Conservation (phyloP, 2,113 vertebrate genomes). For the Nibea albiflora region DNA sequence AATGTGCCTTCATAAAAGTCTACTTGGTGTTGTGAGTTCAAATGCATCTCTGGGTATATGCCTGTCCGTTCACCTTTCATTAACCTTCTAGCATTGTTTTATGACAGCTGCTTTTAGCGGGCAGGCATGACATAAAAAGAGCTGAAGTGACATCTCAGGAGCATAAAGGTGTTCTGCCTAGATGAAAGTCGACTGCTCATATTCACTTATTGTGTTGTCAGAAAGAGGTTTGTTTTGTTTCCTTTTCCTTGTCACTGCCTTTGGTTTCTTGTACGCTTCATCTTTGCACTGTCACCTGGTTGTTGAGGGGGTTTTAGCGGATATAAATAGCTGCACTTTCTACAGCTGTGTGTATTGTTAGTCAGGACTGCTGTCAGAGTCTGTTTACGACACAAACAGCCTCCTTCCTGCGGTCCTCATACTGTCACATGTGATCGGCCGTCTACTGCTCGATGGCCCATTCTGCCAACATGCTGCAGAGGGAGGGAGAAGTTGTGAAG, state of each 20-base stretch:
- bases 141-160: slow-evolving; percentile 45
- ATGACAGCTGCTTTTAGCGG: slow-evolving; percentile 39
- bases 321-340: slow-evolving; percentile 81
- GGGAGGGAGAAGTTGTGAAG: slow-evolving; percentile 56
- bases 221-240: slow-evolving; percentile 65
- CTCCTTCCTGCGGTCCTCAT: slow-evolving; percentile 77
- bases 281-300: slow-evolving; percentile 73
- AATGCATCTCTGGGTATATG: slow-evolving; percentile 42
- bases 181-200: slow-evolving; percentile 51
- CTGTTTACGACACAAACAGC: slow-evolving; percentile 79
- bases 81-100: slow-evolving; percentile 69
- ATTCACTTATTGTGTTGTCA: slow-evolving; percentile 61
- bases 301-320: slow-evolving; percentile 48
- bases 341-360: slow-evolving; percentile 74
- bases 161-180: slow-evolving; percentile 44
- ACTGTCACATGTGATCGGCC: slow-evolving; percentile 82
- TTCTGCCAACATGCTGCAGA: slow-evolving; percentile 61
- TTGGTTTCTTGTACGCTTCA: slow-evolving; percentile 53
- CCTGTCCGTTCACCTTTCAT: slow-evolving; percentile 63
- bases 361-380: slow-evolving; percentile 81
- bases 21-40: slow-evolving; percentile 57
- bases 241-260: slow-evolving; percentile 62
- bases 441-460: slow-evolving; percentile 71
- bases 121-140: slow-evolving; percentile 28
- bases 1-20: slow-evolving; percentile 61